Evolutionary conservation across 2,113 vertebrate species (phyloP).

Genomic region (Lagopus muta): DNA sequence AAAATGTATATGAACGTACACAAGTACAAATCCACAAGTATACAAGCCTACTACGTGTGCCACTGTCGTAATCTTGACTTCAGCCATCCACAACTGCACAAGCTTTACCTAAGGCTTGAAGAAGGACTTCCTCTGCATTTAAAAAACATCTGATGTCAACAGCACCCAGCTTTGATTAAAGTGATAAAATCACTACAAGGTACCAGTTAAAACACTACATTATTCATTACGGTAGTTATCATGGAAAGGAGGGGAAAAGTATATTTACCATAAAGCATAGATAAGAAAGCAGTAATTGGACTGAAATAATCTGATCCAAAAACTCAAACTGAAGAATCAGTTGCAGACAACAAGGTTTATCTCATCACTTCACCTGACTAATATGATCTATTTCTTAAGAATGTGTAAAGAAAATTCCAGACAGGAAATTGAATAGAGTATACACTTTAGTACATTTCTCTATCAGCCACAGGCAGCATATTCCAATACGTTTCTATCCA

Average conservation of each 20-base stretch:
- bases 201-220: not conserved
- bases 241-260: not conserved
- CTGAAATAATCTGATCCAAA: not conserved
- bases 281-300: not conserved
- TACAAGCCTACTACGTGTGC: not conserved
- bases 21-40: not conserved
- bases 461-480: not conserved
- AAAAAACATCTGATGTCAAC: not conserved
- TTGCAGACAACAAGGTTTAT: not conserved
- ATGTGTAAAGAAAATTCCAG: not conserved
- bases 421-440: not conserved
- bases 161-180: not conserved
- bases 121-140: not conserved
- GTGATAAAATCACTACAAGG: not conserved
- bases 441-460: not conserved
- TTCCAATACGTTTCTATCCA: not conserved
- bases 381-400: not conserved
- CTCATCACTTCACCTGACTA: not conserved
- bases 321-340: not conserved
- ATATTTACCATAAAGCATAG: not conserved
- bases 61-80: not conserved
- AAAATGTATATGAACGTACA: not conserved
- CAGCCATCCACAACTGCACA: not conserved
- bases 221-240: not conserved
- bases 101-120: not conserved